A percentile compares a stretch with the other conserved stretches of the same genome.
These are phyloP conservation scores for Narcine bancroftii DNA, from an alignment of 2,113 vertebrate species.

Conservation along the genomic window DNA sequence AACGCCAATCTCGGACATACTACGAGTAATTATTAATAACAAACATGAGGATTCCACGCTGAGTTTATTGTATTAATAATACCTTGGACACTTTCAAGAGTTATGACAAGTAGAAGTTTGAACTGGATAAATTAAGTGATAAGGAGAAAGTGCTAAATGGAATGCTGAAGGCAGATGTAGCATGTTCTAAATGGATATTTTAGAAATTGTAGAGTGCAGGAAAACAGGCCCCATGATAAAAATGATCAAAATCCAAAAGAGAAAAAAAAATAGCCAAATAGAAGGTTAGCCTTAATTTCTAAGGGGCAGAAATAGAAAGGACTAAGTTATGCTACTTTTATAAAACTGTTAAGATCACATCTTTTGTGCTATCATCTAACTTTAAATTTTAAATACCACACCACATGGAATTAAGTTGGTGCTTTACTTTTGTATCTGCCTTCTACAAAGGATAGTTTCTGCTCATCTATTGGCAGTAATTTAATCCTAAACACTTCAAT, in stretches of 20 bases:
- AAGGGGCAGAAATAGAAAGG: neutral
- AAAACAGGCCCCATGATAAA: too few species aligned
- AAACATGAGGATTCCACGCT: neutral
- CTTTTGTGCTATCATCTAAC: neutral
- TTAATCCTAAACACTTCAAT: too few species aligned
- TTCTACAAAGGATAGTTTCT: too few species aligned
- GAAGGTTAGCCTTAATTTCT: too few species aligned
- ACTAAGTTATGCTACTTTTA: neutral
- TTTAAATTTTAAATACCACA: neutral
- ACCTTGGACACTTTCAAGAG: neutral
- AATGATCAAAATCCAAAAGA: too few species aligned
- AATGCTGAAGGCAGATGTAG: neutral
- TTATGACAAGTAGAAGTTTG: neutral
- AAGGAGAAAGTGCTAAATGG: neutral
- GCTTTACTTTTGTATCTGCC: too few species aligned
- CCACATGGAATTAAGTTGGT: neutral
- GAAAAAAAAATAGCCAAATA: too few species aligned
- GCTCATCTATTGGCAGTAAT: too few species aligned
- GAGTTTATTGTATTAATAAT: neutral
- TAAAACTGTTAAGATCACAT: neutral
- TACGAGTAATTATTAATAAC: neutral
- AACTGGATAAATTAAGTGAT: neutral
- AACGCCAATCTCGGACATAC: too few species aligned
- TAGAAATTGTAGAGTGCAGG: neutral
- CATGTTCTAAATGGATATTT: too few species aligned